Evolutionary conservation across 1,140 invertebrate genomes (phyloP), one percentile per base, ranked within the genome.

Genomic region (Lucilia cuprina): DNA sequence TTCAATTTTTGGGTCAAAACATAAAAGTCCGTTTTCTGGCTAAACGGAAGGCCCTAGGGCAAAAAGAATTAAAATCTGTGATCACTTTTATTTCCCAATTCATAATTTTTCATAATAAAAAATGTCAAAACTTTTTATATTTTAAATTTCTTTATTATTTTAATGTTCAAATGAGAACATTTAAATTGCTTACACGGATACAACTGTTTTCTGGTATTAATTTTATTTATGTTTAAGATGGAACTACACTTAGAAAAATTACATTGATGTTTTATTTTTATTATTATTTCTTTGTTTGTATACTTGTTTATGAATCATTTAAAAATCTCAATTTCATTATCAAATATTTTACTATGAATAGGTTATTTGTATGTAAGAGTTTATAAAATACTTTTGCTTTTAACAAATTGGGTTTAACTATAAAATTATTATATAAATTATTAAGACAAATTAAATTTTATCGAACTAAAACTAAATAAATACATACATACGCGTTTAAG

Each of bases 241-340:
- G 47, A 80, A 80, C 77, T 80, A 80, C 77, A 80, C 77, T 80
- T 80, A 80, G 77, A 80, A 80, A 80, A 80, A 80, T 80, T 80
- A 80, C 77, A 80, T 14, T 50, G 77, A 80, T 80, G 25, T 49
- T 80, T 41, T 14, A 9, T 78, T 47, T 80, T 49, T 49, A 50
- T 41, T 14, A 9, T 78, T 47, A n/a, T 47, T 17, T 78, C n/a
- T 41, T 41, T 75, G 17, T 78, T 10, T 75, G 17, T 75, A 17
- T 75, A 35, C 47, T 19, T 70, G 21, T 19, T 21, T 12, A 5
- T 25, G 65, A 21, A 21, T 70, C 65, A 19, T 80, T 50, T 80
- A 78, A 78, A 75, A 75, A 41, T 41, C 41, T 41, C 41, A 41
- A 41, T 10, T 12, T 55, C 13, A 1, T 70, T 70, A 70, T 25